Conservation (phyloP, 2,888 invertebrate genomes). For the Phlogophora meticulosa region DNA sequence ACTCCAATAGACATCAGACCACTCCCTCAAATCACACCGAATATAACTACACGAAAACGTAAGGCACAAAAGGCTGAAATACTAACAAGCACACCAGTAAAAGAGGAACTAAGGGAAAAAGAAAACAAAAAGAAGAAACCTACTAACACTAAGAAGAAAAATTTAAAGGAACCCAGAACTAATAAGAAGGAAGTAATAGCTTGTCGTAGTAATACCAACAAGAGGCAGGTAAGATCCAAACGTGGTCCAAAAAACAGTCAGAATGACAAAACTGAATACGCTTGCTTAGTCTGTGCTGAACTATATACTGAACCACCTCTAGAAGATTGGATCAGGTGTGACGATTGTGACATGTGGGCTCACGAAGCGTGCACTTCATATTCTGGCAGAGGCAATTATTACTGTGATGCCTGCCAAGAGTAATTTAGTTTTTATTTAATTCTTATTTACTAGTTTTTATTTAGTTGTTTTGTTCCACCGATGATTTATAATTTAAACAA, state of each 20-base stretch:
- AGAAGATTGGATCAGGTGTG: slow-evolving; percentile 59
- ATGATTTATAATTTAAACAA: slow-evolving; percentile 31
- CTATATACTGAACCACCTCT: slow-evolving; percentile 37
- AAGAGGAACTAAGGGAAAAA: slow-evolving; percentile 50
- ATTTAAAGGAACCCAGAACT: too few relatives aligned
- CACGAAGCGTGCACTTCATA: slow-evolving; percentile 48
- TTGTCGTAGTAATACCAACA: slow-evolving; percentile 23
- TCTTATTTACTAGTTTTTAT: slow-evolving; percentile 14
- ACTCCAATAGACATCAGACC: slow-evolving; percentile 5
- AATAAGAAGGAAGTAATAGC: slow-evolving; percentile 9
- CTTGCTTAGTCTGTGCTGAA: slow-evolving; percentile 33
- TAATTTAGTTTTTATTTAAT: slow-evolving; percentile 21
- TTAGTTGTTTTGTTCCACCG: slow-evolving; percentile 33
- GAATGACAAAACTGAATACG: slow-evolving; percentile 21
- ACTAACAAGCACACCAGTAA: slow-evolving; percentile 62
- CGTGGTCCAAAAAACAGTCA: slow-evolving; percentile 30
- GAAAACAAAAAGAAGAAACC: slow-evolving; percentile 24
- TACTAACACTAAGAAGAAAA: slow-evolving; percentile 14
- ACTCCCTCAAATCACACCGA: background rate
- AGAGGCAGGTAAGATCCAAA: slow-evolving; percentile 27
- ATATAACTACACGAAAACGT: slow-evolving; percentile 10
- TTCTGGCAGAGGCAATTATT: slow-evolving; percentile 37
- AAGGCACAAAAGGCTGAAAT: slow-evolving; percentile 53
- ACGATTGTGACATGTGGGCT: slow-evolving; percentile 45
- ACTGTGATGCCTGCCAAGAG: slow-evolving; percentile 42